Evolutionary conservation across 2,888 invertebrate genomes (phyloP).

Genomic region (Acleris cristana): DNA sequence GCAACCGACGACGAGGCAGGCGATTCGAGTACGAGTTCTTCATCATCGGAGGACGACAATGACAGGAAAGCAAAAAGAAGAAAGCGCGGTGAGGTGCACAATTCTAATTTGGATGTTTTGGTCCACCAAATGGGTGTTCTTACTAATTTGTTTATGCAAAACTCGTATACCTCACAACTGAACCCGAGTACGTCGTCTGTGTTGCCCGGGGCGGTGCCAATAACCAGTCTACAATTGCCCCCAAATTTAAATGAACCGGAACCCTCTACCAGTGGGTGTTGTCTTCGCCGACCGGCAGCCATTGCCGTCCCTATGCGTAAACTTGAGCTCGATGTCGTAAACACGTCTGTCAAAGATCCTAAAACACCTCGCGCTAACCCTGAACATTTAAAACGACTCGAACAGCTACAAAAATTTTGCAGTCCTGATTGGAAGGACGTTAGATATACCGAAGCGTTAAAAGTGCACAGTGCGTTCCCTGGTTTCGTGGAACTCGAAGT

Average conservation of each 20-base stretch:
- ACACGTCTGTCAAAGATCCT: slow-evolving; percentile 14
- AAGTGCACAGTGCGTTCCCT: slow-evolving; percentile 21
- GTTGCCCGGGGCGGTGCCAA: too few species aligned
- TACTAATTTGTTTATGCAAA: background rate
- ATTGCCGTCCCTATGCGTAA: background rate
- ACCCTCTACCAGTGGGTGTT: too few species aligned
- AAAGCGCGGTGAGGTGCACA: slow-evolving; percentile 16
- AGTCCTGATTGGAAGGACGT: slow-evolving; percentile 33
- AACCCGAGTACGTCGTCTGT: too few species aligned
- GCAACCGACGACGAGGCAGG: background rate
- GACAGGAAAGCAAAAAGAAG: slow-evolving; percentile 9
- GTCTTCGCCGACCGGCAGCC: background rate
- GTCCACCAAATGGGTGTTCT: background rate
- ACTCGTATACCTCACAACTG: background rate
- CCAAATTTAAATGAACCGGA: too few species aligned
- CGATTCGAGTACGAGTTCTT: background rate
- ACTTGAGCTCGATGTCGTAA: background rate
- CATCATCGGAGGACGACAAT: background rate
- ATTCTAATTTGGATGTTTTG: background rate
- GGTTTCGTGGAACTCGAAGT: slow-evolving; percentile 22
- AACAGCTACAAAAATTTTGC: slow-evolving; percentile 1
- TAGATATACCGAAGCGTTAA: slow-evolving; percentile 26
- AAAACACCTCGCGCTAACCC: slow-evolving; percentile 18
- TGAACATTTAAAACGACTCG: slow-evolving; percentile 15
- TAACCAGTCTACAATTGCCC: too few species aligned